Evolutionary conservation across 1,140 invertebrate genomes (phyloP).

Genomic region (Heliconius hermathena): DNA sequence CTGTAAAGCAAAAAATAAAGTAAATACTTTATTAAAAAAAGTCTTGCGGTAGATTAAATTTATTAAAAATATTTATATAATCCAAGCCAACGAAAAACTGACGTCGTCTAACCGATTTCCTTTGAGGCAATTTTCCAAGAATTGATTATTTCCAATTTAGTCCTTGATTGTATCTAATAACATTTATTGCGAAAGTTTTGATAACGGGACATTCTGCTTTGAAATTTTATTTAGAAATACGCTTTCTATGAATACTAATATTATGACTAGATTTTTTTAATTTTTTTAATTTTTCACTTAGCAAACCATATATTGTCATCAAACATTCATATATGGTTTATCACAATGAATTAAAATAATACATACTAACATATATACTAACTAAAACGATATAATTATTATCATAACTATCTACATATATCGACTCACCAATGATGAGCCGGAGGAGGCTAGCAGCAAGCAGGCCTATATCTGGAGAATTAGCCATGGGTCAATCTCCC

Average conservation of each 20-base stretch:
- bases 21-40: not conserved
- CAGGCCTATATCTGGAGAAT: constrained; percentile 76
- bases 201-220: not conserved
- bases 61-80: constrained; percentile 14
- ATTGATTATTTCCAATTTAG: constrained; percentile 33
- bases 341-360: no score
- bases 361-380: not conserved
- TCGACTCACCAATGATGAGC: constrained; percentile 78
- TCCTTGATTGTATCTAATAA: constrained; percentile 33
- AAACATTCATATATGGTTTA: no score
- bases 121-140: constrained; percentile 24
- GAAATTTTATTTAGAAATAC: constrained; percentile 7
- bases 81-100: constrained; percentile 18
- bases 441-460: constrained; percentile 79
- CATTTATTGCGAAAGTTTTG: constrained; percentile 32
- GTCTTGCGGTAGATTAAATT: not conserved
- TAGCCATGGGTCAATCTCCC: constrained; percentile 76
- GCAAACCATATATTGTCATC: no score
- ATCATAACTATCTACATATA: not conserved
- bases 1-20: constrained; percentile 48
- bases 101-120: constrained; percentile 21
- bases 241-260: constrained; percentile 12
- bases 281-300: no score
- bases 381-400: not conserved
- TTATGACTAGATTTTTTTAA: constrained; percentile 2